A percentile compares a stretch with the other conserved stretches of the same genome.
Conservation (phyloP, 2,113 vertebrate species). For the Cyrtonyx montezumae region DNA sequence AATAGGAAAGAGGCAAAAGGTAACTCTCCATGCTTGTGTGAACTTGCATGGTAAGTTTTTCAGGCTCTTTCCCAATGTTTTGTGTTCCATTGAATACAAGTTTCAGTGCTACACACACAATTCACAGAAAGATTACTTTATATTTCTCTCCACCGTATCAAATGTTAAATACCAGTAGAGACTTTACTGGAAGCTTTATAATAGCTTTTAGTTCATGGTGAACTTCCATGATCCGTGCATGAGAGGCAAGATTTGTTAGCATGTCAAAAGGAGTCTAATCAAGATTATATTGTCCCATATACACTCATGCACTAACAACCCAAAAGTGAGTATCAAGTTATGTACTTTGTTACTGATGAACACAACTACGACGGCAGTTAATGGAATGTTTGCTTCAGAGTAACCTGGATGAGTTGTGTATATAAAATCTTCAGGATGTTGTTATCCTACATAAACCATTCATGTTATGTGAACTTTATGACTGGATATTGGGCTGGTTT, state of each 20-base stretch:
- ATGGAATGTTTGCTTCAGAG: conserved; percentile 26
- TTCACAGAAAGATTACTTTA: not conserved
- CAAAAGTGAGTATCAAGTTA: not conserved
- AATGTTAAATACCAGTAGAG: not conserved
- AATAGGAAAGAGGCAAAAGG: not conserved
- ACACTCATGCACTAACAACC: not conserved
- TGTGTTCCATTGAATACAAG: not conserved
- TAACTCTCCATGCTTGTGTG: not conserved
- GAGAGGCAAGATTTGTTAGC: conserved; percentile 40
- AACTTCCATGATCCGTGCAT: conserved; percentile 21
- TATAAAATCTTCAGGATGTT: conserved; percentile 25
- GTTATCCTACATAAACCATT: conserved; percentile 14
- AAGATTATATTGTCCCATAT: conserved; percentile 21
- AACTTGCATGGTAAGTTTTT: not conserved
- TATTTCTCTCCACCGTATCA: not conserved
- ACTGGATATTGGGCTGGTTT: not conserved
- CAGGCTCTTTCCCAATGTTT: not conserved
- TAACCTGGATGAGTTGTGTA: conserved; percentile 2
- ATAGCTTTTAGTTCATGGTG: not conserved
- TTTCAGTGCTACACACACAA: not conserved
- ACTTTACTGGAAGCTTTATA: not conserved
- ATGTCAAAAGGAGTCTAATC: not conserved
- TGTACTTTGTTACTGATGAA: not conserved
- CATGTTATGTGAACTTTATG: not conserved
- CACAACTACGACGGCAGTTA: not conserved